Evolutionary conservation across 2,888 invertebrate species (phyloP), one percentile per base, ranked within the genome.

Genomic region (Acronicta psi): DNA sequence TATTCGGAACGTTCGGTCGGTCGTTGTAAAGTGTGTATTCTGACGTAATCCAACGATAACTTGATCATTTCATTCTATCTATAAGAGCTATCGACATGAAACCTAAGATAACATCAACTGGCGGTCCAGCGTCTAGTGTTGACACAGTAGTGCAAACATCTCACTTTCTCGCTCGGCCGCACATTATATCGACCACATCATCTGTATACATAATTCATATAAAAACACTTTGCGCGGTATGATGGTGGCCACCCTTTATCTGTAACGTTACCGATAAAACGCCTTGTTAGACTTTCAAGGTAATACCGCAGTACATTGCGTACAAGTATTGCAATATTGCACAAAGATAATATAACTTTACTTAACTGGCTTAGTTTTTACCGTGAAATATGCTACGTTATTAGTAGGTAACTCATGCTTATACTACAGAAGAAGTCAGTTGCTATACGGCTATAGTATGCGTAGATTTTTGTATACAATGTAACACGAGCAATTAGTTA

Each of bases 141-240:
- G 17, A 36, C 50, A 3, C 10, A 45, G 44, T 40, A 17, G 9
- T 5, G n/a, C 17, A 29, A 40, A 40, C 13, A 25, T 10, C 3
- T 20, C 20, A 2, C 20, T 14, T 6, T 11, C 25, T 1, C 37
- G 18, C 20, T 34, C 29, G 37, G 11, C 25, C 50, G 23, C 42
- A 51, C 49, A 50, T 2, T 29, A 25, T 66, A 52, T 40, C 49
- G 9, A 18, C 36, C 44, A 44, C 45, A 52, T 45, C 14, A 62
- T 69, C 42, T 58, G 40, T 59, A 57, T 68, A 46, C 67, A 68
- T 68, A 54, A 69, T 69, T 69, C 69, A 63, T 59, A 69, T 37
- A 63, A 51, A 64, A 68, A 69, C 50, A 68, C 51, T 53, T 40
- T 11, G 41, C 6, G 8, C 18, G 17, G 36, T 34, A 17, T 43